phyloP scores from a whole-genome alignment of 2,113 vertebrate species.

The Semnornis frantzii region DNA sequence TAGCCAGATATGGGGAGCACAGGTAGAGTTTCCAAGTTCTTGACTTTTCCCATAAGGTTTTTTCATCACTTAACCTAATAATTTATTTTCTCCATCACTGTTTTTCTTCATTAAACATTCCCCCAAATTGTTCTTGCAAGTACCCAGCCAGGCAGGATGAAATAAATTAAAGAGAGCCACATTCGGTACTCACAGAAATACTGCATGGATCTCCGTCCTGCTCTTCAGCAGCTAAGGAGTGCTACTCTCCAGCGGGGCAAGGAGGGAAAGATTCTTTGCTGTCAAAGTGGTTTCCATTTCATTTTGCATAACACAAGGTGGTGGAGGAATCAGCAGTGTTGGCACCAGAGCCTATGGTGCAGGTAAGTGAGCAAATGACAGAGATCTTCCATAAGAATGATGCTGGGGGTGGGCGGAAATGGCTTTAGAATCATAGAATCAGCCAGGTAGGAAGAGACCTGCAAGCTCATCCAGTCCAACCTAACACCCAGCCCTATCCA shows the following conservation, averaged over 20 bases:
- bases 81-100: not conserved
- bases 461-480: no score
- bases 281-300: not conserved
- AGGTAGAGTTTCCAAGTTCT: not conserved
- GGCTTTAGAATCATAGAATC: not conserved
- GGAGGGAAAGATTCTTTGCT: not conserved
- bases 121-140: not conserved
- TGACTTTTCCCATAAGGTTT: not conserved
- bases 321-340: not conserved
- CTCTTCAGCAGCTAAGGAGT: not conserved
- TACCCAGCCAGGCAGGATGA: not conserved
- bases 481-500: no score
- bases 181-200: not conserved
- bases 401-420: not conserved
- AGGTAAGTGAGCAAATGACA: conserved; percentile 24
- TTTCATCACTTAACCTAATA: not conserved
- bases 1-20: not conserved
- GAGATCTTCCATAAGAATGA: conserved; percentile 44
- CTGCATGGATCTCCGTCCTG: not conserved
- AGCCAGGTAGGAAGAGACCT: no score
- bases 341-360: not conserved
- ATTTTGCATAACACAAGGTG: not conserved
- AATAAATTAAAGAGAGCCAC: not conserved
- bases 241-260: not conserved
- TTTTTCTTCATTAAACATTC: not conserved